Conservation (phyloP, 2,888 invertebrate genomes). For the Meghimatium bilineatum region DNA sequence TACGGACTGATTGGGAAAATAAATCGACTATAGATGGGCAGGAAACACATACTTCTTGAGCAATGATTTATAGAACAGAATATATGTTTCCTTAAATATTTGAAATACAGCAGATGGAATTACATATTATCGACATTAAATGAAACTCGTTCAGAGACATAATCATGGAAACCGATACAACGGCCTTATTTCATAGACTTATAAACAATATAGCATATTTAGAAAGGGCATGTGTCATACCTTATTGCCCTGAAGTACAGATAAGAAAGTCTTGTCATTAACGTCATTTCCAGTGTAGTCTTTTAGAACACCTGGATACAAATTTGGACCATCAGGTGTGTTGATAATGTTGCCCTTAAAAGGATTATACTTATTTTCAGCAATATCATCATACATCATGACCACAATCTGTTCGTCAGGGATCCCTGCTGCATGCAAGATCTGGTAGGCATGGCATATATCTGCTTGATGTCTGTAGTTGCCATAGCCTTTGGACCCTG, state of each 20-base stretch:
- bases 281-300: constrained; percentile 81
- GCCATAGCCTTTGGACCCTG: constrained; percentile 80
- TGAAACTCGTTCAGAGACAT: background rate
- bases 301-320: constrained; percentile 80
- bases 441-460: constrained; percentile 81
- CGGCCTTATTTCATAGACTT: background rate
- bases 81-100: too few relatives aligned
- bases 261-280: constrained; percentile 80
- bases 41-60: too few relatives aligned
- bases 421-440: constrained; percentile 79
- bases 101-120: too few relatives aligned
- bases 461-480: constrained; percentile 83
- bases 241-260: constrained; percentile 80
- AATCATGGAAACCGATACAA: background rate
- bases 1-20: too few relatives aligned
- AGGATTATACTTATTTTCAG: constrained; percentile 79
- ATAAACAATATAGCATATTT: background rate
- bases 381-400: constrained; percentile 83
- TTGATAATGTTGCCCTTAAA: constrained; percentile 81
- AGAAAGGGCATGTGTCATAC: constrained; percentile 43
- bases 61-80: too few relatives aligned
- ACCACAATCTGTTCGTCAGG: constrained; percentile 80
- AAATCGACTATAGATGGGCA: too few relatives aligned
- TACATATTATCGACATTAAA: background rate
- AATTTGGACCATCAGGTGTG: constrained; percentile 79